phyloP scores from a whole-genome alignment of 2,888 invertebrate genomes.

The Ganaspis brasiliensis region DNA sequence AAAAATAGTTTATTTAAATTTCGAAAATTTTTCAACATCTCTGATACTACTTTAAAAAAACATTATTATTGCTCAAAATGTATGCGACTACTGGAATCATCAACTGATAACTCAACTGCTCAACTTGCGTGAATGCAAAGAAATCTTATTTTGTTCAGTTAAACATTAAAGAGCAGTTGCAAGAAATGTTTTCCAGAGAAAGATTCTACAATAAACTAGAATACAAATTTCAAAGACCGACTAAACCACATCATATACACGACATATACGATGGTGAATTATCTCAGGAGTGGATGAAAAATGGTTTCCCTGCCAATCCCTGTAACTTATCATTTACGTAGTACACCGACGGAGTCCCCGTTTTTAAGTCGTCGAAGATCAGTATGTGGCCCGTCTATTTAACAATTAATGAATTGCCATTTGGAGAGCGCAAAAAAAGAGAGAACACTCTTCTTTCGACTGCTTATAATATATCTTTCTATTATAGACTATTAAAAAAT shows the following conservation, averaged over 20 bases:
- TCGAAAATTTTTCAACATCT: slow-evolving; percentile 30
- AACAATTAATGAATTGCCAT: slow-evolving; percentile 34
- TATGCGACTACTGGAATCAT: slow-evolving; percentile 26
- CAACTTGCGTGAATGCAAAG: slow-evolving; percentile 23
- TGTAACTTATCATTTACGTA: slow-evolving; percentile 34
- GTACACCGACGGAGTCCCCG: slow-evolving; percentile 43
- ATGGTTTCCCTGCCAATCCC: not conserved
- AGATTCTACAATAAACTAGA: slow-evolving; percentile 13
- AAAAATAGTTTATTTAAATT: slow-evolving; percentile 45
- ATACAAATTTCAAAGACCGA: too few species aligned
- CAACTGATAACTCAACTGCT: slow-evolving; percentile 44
- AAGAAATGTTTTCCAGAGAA: slow-evolving; percentile 44
- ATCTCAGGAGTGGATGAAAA: slow-evolving; percentile 25
- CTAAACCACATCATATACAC: not conserved
- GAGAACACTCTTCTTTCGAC: slow-evolving; percentile 1
- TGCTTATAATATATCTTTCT: too few species aligned
- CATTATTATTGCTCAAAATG: slow-evolving; percentile 55
- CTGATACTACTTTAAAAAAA: slow-evolving; percentile 4
- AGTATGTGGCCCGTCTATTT: slow-evolving; percentile 38
- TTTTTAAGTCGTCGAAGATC: not conserved
- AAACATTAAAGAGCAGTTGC: slow-evolving; percentile 35
- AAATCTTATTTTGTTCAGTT: slow-evolving; percentile 48
- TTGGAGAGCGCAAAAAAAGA: slow-evolving; percentile 11
- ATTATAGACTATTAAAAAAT: too few species aligned
- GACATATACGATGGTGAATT: slow-evolving; percentile 43